phyloP scores from a whole-genome alignment of 2,113 vertebrate species.

The Esox niger region DNA sequence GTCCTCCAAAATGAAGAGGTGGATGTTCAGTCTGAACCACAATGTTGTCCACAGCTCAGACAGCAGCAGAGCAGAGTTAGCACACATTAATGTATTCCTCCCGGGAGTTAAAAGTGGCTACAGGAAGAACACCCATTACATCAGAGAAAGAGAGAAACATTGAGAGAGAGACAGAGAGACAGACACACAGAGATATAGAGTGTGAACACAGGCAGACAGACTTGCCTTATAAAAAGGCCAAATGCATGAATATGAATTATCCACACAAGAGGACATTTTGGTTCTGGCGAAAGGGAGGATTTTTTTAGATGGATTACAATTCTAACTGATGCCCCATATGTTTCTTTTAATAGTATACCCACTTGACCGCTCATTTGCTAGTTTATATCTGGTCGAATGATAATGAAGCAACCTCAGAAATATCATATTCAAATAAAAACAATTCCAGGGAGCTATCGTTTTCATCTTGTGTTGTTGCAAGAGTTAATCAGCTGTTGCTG shows the following conservation, averaged over 20 bases:
- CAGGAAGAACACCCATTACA: slow-evolving; percentile 17
- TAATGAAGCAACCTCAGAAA: too few species aligned
- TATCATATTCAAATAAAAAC: too few species aligned
- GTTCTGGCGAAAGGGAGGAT: slow-evolving; percentile 26
- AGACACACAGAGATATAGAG: too few species aligned
- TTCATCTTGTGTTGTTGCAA: slow-evolving; percentile 24
- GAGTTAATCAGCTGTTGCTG: slow-evolving; percentile 50
- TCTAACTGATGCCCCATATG: slow-evolving; percentile 5
- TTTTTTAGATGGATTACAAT: slow-evolving; percentile 23
- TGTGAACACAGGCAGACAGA: slow-evolving; percentile 31
- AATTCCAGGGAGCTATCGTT: slow-evolving; percentile 4
- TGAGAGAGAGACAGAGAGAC: too few species aligned
- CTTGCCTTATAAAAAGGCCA: slow-evolving; percentile 39
- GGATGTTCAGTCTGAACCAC: slow-evolving; percentile 35
- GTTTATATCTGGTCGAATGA: slow-evolving; percentile 15
- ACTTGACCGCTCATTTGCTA: too few species aligned
- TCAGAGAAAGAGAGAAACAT: slow-evolving; percentile 8
- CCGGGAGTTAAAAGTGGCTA: slow-evolving; percentile 46
- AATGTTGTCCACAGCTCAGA: neutral
- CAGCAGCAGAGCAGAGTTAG: neutral
- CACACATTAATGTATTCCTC: slow-evolving; percentile 33
- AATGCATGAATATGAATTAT: slow-evolving; percentile 51
- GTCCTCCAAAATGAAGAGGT: slow-evolving; percentile 16
- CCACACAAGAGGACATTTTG: slow-evolving; percentile 32
- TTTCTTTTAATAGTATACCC: slow-evolving; percentile 8